Evolutionary conservation across 2,797 vertebrate species (phyloP).

Genomic region (Cetoscarus ocellatus): DNA sequence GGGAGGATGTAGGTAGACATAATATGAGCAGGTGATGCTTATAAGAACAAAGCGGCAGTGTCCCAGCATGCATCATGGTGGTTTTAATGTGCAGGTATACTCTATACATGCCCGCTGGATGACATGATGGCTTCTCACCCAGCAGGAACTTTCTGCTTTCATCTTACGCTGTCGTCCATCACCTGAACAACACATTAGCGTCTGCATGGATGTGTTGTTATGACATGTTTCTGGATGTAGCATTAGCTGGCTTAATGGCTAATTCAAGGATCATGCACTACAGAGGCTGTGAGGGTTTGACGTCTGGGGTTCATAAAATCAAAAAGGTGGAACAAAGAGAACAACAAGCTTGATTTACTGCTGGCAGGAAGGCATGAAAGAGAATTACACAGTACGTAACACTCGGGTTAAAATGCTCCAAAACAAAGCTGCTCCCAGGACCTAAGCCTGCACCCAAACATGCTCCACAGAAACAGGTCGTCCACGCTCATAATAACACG

Average conservation of each 20-base stretch:
- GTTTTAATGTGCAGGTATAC: constrained; percentile 6
- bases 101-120: neutral
- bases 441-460: neutral
- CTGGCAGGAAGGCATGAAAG: constrained; percentile 27
- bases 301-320: constrained; percentile 50
- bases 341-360: constrained; percentile 56
- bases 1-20: too few relatives aligned
- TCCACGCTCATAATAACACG: constrained; percentile 13
- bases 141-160: constrained; percentile 39
- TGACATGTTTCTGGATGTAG: constrained; percentile 47
- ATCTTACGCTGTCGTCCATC: constrained; percentile 24
- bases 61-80: constrained; percentile 36
- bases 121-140: constrained; percentile 9
- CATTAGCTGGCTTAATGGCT: constrained; percentile 25
- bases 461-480: neutral
- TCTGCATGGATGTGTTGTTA: constrained; percentile 27
- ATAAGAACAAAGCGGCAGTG: neutral
- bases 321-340: constrained; percentile 42
- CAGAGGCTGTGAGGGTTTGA: constrained; percentile 27
- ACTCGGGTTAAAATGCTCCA: neutral
- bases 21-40: too few relatives aligned
- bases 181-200: constrained; percentile 21
- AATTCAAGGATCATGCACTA: constrained; percentile 5
- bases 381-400: constrained; percentile 19
- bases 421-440: constrained; percentile 8